Conservation (phyloP, 37 sponge, comb jelly and placozoan species). For the Haliclona indistincta region DNA sequence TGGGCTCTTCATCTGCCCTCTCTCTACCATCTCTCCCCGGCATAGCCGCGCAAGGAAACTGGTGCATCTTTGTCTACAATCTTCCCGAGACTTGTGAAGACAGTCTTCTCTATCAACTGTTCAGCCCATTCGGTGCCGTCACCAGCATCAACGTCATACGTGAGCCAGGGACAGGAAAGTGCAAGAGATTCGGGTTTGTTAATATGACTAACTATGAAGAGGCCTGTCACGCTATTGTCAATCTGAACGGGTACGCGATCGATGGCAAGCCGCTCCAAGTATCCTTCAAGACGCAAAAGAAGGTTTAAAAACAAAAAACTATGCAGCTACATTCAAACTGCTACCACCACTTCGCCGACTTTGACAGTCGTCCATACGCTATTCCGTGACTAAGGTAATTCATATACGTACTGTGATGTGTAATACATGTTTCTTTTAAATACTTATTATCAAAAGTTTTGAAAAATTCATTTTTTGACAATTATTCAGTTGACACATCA, state of each 20-base stretch:
- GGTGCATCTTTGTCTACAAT: constrained; percentile 89
- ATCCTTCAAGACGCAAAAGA: constrained; percentile 67
- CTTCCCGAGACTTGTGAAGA: constrained; percentile 74
- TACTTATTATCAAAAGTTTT: too few species aligned
- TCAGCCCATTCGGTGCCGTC: constrained; percentile 87
- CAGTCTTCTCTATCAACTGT: constrained; percentile 85
- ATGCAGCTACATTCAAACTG: too few species aligned
- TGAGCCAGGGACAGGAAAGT: constrained; percentile 51
- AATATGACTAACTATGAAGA: constrained; percentile 92
- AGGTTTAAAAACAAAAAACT: too few species aligned
- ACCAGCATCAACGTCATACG: constrained; percentile 77
- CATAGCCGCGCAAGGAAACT: constrained; percentile 25
- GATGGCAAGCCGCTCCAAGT: constrained; percentile 87
- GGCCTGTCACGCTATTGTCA: constrained; percentile 70
- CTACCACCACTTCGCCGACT: too few species aligned
- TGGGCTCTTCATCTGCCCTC: constrained; percentile 9
- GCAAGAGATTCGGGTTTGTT: constrained; percentile 95
- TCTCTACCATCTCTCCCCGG: neutral
- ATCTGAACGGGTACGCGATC: constrained; percentile 58
- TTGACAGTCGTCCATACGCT: too few species aligned
- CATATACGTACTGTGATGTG: too few species aligned
- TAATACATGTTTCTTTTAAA: too few species aligned
- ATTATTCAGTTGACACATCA: too few species aligned
- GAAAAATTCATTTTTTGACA: too few species aligned
- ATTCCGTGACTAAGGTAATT: too few species aligned